Percentiles rank a stretch among this genome's conserved stretches.
These are phyloP conservation scores for Mesitornis unicolor DNA, from an alignment of 2,113 vertebrate genomes.

Conservation along the genomic window DNA sequence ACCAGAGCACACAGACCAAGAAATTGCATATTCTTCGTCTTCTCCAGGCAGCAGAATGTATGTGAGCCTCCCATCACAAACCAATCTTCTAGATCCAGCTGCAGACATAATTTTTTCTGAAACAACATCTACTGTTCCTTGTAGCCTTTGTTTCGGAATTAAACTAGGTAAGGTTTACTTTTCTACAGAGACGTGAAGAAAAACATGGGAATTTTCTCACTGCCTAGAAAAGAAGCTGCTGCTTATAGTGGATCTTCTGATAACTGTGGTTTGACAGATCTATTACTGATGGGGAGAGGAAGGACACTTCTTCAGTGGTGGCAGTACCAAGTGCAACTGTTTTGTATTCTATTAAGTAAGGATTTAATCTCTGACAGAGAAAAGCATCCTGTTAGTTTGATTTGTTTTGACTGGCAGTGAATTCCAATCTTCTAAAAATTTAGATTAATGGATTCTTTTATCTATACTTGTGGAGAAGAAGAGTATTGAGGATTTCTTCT, in stretches of 20 bases:
- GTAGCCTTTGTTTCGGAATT: not conserved
- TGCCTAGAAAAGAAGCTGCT: not conserved
- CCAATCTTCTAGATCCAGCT: not conserved
- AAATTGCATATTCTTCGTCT: not conserved
- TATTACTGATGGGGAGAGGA: constrained; percentile 1
- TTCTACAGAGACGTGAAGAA: not conserved
- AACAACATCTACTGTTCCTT: not conserved
- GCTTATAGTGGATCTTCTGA: not conserved
- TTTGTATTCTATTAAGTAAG: constrained; percentile 39
- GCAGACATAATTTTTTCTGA: not conserved
- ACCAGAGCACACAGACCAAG: not conserved
- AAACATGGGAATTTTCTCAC: not conserved
- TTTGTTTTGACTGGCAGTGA: constrained; percentile 52
- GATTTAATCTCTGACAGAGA: constrained; percentile 49
- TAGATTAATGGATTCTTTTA: constrained; percentile 60
- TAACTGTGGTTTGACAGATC: constrained; percentile 23
- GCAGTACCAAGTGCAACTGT: constrained; percentile 16
- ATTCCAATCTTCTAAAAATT: constrained; percentile 51
- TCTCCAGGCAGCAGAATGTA: not conserved
- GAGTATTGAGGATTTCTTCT: constrained; percentile 21
- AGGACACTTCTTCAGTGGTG: constrained; percentile 23
- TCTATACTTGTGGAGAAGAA: constrained; percentile 4
- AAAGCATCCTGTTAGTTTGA: constrained; percentile 29
- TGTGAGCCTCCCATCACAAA: not conserved
- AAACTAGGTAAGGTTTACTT: not conserved